Evolutionary conservation across 2,113 vertebrate species (phyloP), one percentile per base, ranked within the genome.

Genomic region (Oncorhynchus tshawytscha): DNA sequence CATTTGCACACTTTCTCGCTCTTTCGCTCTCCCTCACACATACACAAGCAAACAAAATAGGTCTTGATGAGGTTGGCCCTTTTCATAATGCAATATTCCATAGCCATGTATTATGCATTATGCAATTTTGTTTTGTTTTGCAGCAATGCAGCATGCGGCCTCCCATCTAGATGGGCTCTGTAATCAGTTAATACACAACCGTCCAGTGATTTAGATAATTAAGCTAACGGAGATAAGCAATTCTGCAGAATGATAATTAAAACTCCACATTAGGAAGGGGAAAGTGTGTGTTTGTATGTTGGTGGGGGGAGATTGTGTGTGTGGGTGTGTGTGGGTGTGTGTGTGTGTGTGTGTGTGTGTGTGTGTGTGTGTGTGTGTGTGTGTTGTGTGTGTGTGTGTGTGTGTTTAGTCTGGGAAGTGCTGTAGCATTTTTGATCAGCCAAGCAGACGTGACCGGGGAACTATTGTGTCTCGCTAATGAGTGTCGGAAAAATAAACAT

Each of bases 401-500:
- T 70, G 31, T 67, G 64, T 66, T 27, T 67, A 27, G 22, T 31
- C 11, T 27, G 65, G 25, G 22, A 27, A 27, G 22, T 67, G 22
- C 25, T n/a, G 66, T 31, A n/a, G 29, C 66, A 31, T 27, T 24
- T 67, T 67, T 77, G 76, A 82, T 80, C 84, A 82, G 75, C 70
- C 39, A 45, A 45, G 67, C 78, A 81, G 81, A 88, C 78, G 81
- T 77, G 79, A 71, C 78, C 48, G 15, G 65, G 65, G 65, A 13
- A 45, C 39, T 45, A 79, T 88, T 86, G 79, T 84, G 20, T 66
- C 78, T 67, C 82, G 74, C 70, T 85, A 84, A 85, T 67, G 78
- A 85, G 64, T 18, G 39, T 45, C 39, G 16, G 16, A 67, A 18
- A 67, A 67, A 27, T 67, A 67, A 29, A 18, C 16, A 18, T 6